Percentiles rank a stretch among this genome's conserved stretches.
These are phyloP conservation scores for Idaea aversata DNA, from an alignment of 2,888 invertebrate genomes.

Conservation along the genomic window DNA sequence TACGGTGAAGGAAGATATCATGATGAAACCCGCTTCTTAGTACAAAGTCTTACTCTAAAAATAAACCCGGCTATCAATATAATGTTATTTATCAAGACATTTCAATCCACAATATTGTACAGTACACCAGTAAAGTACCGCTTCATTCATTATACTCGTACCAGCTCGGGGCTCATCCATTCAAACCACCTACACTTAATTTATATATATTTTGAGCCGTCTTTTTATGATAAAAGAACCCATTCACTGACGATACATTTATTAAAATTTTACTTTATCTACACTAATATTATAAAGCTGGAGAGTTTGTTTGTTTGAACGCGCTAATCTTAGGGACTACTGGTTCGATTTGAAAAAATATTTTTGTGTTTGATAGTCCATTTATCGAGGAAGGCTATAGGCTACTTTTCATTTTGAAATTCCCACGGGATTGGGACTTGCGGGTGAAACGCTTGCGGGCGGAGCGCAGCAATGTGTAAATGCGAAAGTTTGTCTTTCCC, in stretches of 20 bases:
- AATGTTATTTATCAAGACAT: background rate
- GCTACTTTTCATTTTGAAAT: too few species aligned
- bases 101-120: background rate
- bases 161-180: conserved; percentile 33
- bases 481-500: background rate
- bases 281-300: too few species aligned
- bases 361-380: too few species aligned
- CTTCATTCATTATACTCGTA: conserved; percentile 51
- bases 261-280: conserved; percentile 59
- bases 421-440: too few species aligned
- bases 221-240: conserved; percentile 69
- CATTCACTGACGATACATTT: conserved; percentile 77
- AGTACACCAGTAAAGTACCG: background rate
- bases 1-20: too few species aligned
- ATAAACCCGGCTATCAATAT: background rate
- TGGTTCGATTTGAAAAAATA: too few species aligned
- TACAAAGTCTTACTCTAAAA: background rate
- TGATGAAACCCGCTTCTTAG: too few species aligned
- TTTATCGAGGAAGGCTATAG: too few species aligned
- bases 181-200: conserved; percentile 62
- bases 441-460: too few species aligned
- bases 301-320: too few species aligned
- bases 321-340: too few species aligned
- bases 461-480: background rate
- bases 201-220: conserved; percentile 61